A percentile compares a stretch with the other conserved stretches of the same genome.
phyloP scores from a whole-genome alignment of 2,888 invertebrate genomes.

The Orthonevra nobilis region DNA sequence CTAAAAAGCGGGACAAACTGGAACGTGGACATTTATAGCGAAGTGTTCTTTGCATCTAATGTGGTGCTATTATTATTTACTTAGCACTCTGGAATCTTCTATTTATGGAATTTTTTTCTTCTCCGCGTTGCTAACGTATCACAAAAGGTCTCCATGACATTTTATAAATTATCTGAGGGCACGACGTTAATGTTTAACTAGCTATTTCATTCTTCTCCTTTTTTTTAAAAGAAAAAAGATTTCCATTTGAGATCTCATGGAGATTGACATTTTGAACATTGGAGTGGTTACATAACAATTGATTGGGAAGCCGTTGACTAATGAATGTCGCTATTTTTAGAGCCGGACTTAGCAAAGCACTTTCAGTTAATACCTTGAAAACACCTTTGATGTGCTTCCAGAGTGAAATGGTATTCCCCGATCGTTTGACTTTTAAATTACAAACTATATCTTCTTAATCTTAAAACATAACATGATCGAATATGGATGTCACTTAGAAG shows the following conservation, averaged over 20 bases:
- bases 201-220: constrained; percentile 17
- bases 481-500: too few relatives aligned
- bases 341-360: too few relatives aligned
- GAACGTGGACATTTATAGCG: constrained; percentile 1
- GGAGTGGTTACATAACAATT: constrained; percentile 33
- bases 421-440: too few relatives aligned
- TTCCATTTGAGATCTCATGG: constrained; percentile 21
- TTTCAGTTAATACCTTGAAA: too few relatives aligned
- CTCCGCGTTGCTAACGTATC: constrained; percentile 17
- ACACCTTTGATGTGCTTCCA: too few relatives aligned
- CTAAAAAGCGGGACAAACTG: background rate
- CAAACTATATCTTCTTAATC: too few relatives aligned
- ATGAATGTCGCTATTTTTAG: too few relatives aligned
- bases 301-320: constrained; percentile 33
- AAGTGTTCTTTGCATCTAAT: constrained; percentile 1
- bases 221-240: constrained; percentile 7
- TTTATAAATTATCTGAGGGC: constrained; percentile 43
- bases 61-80: constrained; percentile 13
- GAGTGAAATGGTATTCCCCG: too few relatives aligned
- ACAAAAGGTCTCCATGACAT: constrained; percentile 46
- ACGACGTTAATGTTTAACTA: constrained; percentile 38
- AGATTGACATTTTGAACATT: constrained; percentile 23
- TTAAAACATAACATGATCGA: too few relatives aligned
- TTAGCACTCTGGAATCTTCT: background rate
- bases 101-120: background rate